Conservation (phyloP, 2,113 vertebrate species). For the Serinus canaria region DNA sequence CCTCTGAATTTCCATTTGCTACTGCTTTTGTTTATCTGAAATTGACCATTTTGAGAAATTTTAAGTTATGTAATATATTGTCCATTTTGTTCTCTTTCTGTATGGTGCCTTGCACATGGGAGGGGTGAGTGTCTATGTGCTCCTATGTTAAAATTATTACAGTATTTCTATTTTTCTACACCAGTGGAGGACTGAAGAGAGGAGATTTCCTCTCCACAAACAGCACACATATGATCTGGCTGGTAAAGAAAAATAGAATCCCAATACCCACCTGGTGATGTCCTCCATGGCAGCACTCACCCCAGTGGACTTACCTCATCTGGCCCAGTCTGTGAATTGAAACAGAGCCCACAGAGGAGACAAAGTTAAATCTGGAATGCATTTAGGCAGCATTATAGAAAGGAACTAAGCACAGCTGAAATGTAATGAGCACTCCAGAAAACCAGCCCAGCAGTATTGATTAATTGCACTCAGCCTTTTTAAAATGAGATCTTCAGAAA, state of each 20-base stretch:
- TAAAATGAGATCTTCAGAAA: slow-evolving; percentile 21
- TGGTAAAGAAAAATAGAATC: background rate
- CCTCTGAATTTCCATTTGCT: background rate
- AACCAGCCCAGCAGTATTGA: background rate
- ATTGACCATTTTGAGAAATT: background rate
- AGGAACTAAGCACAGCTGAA: background rate
- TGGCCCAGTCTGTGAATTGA: background rate
- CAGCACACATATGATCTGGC: background rate
- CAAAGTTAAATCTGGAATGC: slow-evolving; percentile 12
- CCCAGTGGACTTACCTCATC: background rate
- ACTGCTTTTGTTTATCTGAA: background rate
- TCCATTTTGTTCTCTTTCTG: background rate
- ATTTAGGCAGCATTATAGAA: background rate
- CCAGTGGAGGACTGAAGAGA: background rate
- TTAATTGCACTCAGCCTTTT: background rate
- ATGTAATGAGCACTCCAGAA: background rate
- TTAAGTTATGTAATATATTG: background rate
- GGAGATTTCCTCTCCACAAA: background rate
- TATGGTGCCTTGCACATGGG: accelerated
- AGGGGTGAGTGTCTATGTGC: accelerated
- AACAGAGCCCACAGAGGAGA: background rate
- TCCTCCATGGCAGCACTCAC: background rate
- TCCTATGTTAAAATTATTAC: background rate
- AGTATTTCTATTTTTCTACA: background rate
- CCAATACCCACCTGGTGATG: background rate